Base-by-base conservation (phyloP, 2,888 invertebrate species). In the Craniophora ligustri region DNA sequence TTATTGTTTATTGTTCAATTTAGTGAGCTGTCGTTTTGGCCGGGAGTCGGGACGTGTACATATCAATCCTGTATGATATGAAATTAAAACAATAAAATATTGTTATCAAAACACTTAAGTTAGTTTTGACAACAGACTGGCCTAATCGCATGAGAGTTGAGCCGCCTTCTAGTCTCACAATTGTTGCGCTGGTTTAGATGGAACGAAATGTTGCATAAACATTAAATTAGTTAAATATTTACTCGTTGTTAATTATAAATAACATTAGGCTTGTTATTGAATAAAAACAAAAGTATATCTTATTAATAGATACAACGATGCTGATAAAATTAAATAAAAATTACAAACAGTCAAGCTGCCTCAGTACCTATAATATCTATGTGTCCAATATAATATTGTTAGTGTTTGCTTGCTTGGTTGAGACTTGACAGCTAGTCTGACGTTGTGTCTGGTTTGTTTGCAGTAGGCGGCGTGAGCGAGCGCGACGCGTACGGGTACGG, bases 401-500 rank as follows among this genome's bases (percentile, higher is more conserved):
- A n/a, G n/a, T n/a, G n/a, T n/a, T n/a, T n/a, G n/a, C n/a, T n/a
- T n/a, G n/a, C n/a, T n/a, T n/a, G n/a, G n/a, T n/a, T n/a, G n/a
- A n/a, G n/a, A n/a, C n/a, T n/a, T n/a, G n/a, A n/a, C n/a, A n/a
- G 11, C 8, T 26, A 16, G 5, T 15, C 3, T 48, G 23, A 67
- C 28, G 6, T 26, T 28, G n/a, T 31, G 5, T 56, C 42, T 51
- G 46, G 36, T 6, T 65, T 70, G 44, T 49, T 86, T 87, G 11
- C 90, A 92, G 92, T 89, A 67, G 85, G 90, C 56, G 80, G 81
- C 11, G 89, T 85, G 73, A 81, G 76, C 78, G 91, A 92, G 75
- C 89, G 92, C 67, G 92, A 92, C 62, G 86, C 89, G 45, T 92
- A 92, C 81, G 91, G 83, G 14, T 91, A 90, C 80, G 92, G 90